A percentile compares a stretch with the other conserved stretches of the same genome.
Conservation (phyloP, 1,140 invertebrate species). For the Trypoxylus dichotomus region DNA sequence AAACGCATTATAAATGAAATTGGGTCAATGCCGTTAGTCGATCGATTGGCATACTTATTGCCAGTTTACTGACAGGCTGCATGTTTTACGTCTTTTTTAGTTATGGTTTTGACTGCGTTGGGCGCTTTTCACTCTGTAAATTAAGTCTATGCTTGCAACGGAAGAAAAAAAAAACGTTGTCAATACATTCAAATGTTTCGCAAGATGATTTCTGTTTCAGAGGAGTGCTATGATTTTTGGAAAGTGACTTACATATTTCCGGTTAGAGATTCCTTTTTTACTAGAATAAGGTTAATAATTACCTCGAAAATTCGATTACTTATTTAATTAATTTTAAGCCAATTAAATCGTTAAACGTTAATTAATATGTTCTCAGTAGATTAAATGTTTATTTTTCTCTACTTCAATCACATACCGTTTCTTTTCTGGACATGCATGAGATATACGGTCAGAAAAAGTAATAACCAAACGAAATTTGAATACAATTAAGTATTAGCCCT, state of each 20-base stretch:
- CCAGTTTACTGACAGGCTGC: not conserved
- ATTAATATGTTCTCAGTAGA: not conserved
- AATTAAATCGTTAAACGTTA: not conserved
- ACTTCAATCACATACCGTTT: not conserved
- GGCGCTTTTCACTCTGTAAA: not conserved
- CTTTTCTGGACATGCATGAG: not conserved
- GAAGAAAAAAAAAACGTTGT: not conserved
- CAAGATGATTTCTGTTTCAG: not conserved
- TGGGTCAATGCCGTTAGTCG: slow-evolving; percentile 14
- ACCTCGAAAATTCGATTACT: not conserved
- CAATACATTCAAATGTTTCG: not conserved
- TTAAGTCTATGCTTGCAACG: not conserved
- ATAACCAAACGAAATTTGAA: not conserved
- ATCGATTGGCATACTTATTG: slow-evolving; percentile 19
- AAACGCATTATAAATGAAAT: slow-evolving; percentile 11
- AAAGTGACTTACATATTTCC: not conserved
- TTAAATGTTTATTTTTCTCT: not conserved
- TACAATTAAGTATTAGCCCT: not conserved
- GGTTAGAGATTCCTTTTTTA: not conserved
- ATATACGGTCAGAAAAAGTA: not conserved
- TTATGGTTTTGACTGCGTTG: not conserved
- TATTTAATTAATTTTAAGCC: no score
- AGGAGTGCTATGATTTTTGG: no score
- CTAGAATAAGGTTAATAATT: not conserved
- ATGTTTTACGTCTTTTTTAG: not conserved